These are phyloP conservation scores for Acleris cristana DNA, from an alignment of 2,888 invertebrate genomes.

Conservation along the genomic window DNA sequence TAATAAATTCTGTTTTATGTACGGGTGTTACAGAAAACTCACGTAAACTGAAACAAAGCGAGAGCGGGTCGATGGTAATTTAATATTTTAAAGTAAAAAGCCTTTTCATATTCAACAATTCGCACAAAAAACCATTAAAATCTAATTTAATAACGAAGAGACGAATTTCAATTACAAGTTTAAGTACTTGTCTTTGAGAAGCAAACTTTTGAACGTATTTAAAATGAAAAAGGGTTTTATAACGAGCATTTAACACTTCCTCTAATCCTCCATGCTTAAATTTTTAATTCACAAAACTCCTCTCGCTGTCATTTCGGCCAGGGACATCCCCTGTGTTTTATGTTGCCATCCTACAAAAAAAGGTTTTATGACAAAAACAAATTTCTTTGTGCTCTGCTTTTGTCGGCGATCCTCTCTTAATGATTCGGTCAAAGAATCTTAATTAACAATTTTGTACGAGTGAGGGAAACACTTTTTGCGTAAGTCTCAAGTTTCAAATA, in stretches of 20 bases:
- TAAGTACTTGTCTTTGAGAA: neutral
- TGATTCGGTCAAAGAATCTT: constrained; percentile 25
- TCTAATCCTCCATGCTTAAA: constrained; percentile 12
- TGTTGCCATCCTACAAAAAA: constrained; percentile 26
- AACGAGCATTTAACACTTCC: constrained; percentile 21
- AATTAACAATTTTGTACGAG: constrained; percentile 29
- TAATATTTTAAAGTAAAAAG: too few species aligned
- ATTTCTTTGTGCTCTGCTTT: constrained; percentile 31
- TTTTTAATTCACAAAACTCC: constrained; percentile 20
- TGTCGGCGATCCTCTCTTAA: constrained; percentile 22
- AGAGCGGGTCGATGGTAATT: too few species aligned
- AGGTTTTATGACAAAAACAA: constrained; percentile 35
- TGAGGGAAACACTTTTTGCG: neutral
- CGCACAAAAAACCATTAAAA: too few species aligned
- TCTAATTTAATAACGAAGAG: too few species aligned
- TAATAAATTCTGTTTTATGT: too few species aligned
- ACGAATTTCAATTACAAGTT: too few species aligned
- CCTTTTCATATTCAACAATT: too few species aligned
- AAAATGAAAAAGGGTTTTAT: constrained; percentile 15
- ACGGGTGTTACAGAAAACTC: too few species aligned
- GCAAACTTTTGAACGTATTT: neutral
- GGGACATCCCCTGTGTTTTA: constrained; percentile 18
- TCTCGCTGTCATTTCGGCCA: constrained; percentile 17
- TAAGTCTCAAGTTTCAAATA: constrained; percentile 14
- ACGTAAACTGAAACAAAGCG: too few species aligned